These are phyloP conservation scores for Ispidina lecontei DNA, from an alignment of 2,797 vertebrate genomes.

Conservation along the genomic window DNA sequence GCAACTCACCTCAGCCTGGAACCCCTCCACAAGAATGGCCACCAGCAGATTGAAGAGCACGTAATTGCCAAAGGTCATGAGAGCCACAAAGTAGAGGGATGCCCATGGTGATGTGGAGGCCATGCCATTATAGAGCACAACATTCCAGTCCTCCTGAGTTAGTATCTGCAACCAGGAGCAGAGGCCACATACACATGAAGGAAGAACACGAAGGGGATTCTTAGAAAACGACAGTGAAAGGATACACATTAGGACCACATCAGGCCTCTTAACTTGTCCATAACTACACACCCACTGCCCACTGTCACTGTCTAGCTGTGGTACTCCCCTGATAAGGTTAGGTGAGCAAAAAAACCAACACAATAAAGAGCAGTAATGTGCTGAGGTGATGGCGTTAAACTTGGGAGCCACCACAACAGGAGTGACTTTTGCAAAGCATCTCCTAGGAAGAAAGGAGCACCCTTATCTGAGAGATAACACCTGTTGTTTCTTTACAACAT, in stretches of 20 bases:
- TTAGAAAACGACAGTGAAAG: neutral
- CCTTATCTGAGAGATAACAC: neutral
- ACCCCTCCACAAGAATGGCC: slow-evolving; percentile 97
- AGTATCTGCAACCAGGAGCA: slow-evolving; percentile 83
- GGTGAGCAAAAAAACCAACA: neutral
- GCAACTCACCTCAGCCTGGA: slow-evolving; percentile 93
- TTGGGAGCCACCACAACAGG: neutral
- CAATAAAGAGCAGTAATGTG: neutral
- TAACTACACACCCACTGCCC: neutral
- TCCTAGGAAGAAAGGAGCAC: neutral
- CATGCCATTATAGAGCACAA: slow-evolving; percentile 98
- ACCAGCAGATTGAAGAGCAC: slow-evolving; percentile 98
- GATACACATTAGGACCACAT: neutral
- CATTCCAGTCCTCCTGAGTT: slow-evolving; percentile 99
- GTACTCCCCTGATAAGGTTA: neutral
- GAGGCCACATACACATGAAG: neutral
- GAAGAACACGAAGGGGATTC: neutral
- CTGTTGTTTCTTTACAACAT: accelerated
- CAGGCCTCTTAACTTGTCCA: neutral
- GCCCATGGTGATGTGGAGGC: slow-evolving; percentile 95
- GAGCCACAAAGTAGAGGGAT: slow-evolving; percentile 96
- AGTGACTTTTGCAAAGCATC: neutral
- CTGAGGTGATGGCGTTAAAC: neutral
- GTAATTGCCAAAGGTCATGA: slow-evolving; percentile 99
- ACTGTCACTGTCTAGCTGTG: neutral